phyloP scores from a whole-genome alignment of 2,113 vertebrate genomes.

The Lepus americanus region DNA sequence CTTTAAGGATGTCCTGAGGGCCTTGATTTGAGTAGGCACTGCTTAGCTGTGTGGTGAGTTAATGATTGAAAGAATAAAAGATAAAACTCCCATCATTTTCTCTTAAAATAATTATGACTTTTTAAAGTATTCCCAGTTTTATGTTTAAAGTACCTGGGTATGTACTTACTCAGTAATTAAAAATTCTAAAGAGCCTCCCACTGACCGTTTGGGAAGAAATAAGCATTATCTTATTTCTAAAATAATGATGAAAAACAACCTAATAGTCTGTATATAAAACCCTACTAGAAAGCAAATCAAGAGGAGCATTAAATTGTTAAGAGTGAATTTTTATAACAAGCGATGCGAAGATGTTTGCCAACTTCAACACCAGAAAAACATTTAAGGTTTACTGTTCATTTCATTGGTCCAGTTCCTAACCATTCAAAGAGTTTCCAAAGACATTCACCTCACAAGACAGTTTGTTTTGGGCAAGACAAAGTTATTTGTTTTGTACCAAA shows the following conservation, averaged over 20 bases:
- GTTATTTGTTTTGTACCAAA: constrained; percentile 84
- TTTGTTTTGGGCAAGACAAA: constrained; percentile 75
- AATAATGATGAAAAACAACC: constrained; percentile 53
- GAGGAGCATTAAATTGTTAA: constrained; percentile 76
- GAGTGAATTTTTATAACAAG: constrained; percentile 82
- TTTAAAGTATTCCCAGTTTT: constrained; percentile 17
- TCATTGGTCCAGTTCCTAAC: constrained; percentile 77
- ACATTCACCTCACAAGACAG: constrained; percentile 61
- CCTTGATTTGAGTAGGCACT: neutral
- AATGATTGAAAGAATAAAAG: constrained; percentile 4
- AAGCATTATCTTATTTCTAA: constrained; percentile 76
- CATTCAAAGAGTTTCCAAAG: constrained; percentile 69
- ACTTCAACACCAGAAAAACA: constrained; percentile 50
- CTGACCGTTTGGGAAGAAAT: constrained; percentile 68
- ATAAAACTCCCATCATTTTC: neutral
- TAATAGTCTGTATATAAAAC: constrained; percentile 63
- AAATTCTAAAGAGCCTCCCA: constrained; percentile 40
- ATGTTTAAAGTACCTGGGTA: constrained; percentile 24
- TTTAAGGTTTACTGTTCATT: constrained; percentile 68
- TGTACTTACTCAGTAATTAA: neutral
- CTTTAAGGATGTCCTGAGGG: neutral
- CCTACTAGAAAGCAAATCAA: constrained; percentile 75
- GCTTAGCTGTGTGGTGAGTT: neutral
- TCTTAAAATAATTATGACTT: constrained; percentile 5
- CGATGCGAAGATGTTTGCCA: constrained; percentile 74